phyloP scores from a whole-genome alignment of 2,113 vertebrate species.

The Rhea pennata region DNA sequence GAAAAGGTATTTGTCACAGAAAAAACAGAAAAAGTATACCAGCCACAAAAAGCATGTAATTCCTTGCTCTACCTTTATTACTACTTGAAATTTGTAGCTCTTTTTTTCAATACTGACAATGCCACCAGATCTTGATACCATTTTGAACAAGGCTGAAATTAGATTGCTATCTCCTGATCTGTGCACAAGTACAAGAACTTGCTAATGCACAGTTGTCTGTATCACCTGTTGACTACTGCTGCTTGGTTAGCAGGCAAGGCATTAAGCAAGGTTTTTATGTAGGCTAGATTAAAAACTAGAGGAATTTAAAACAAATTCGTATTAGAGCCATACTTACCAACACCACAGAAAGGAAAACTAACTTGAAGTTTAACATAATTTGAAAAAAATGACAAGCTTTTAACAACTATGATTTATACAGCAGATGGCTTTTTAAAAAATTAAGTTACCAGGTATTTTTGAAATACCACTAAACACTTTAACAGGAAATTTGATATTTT shows the following conservation, averaged over 20 bases:
- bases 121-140: not conserved
- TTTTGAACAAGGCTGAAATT: not conserved
- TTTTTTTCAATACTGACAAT: not conserved
- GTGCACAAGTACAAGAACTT: not conserved
- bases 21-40: not conserved
- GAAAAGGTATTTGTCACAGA: not conserved
- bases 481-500: not conserved
- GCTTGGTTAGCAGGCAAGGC: not conserved
- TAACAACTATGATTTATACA: not conserved
- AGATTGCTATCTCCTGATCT: not conserved
- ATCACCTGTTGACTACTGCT: not conserved
- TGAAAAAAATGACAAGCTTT: slow-evolving; percentile 21
- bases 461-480: not conserved
- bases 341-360: not conserved
- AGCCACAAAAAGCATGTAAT: not conserved
- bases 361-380: not conserved
- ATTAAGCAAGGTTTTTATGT: not conserved
- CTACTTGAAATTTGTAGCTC: not conserved
- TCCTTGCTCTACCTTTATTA: not conserved
- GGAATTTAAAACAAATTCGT: not conserved
- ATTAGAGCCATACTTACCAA: slow-evolving; percentile 8
- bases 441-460: not conserved
- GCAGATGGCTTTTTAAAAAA: not conserved
- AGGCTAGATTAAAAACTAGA: not conserved
- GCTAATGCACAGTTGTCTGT: not conserved